These are phyloP conservation scores for Enhydra lutris DNA, from an alignment of 2,113 vertebrate species.

Conservation along the genomic window DNA sequence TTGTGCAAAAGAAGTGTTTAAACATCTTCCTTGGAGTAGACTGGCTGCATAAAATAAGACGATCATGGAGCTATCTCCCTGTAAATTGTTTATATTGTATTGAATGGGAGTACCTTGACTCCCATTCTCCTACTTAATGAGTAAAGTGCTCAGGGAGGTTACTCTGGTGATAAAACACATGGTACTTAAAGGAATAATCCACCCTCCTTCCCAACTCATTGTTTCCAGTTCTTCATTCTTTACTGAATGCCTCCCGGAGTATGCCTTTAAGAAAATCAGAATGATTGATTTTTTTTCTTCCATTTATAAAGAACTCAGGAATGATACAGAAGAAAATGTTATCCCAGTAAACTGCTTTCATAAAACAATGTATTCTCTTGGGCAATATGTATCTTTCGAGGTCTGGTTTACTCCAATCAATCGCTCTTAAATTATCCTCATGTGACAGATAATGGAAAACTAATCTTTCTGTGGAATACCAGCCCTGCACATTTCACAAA, in stretches of 20 bases:
- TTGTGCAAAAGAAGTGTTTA: neutral
- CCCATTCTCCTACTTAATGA: slow-evolving; percentile 28
- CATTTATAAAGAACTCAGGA: neutral
- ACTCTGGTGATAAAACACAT: slow-evolving; percentile 9
- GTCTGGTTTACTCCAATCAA: neutral
- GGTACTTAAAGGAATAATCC: slow-evolving; percentile 67
- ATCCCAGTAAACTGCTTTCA: neutral
- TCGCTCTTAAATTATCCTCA: neutral
- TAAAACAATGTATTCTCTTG: neutral
- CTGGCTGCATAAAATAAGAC: neutral
- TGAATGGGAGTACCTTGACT: slow-evolving; percentile 42
- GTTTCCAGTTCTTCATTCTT: neutral
- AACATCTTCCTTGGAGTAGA: neutral
- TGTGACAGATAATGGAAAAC: neutral
- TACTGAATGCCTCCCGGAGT: neutral
- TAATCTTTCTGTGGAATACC: neutral
- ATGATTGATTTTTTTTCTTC: neutral
- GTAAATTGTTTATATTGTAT: neutral
- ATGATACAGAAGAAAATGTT: neutral
- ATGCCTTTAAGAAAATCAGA: slow-evolving; percentile 24
- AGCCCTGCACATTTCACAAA: neutral
- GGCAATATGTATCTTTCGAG: neutral
- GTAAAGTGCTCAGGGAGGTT: slow-evolving; percentile 29
- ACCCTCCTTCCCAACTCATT: neutral
- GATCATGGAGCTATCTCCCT: neutral